These are phyloP conservation scores for Tenebrio molitor DNA, from an alignment of 1,140 invertebrate genomes.

Conservation along the genomic window DNA sequence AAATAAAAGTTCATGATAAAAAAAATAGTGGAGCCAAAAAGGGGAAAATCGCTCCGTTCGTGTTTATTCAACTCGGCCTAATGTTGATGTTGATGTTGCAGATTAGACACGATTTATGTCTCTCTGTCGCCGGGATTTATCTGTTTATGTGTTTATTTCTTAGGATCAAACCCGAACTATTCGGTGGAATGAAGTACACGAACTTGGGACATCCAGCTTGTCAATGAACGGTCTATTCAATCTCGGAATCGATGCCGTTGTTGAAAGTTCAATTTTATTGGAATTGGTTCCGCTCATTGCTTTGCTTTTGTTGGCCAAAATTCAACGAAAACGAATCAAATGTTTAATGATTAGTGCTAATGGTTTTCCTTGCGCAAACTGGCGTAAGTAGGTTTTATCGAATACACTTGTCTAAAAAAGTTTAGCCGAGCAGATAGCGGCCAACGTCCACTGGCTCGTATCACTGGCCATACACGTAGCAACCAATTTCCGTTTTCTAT, in stretches of 20 bases:
- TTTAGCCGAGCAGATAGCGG: slow-evolving; percentile 46
- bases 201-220: background rate
- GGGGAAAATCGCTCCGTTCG: background rate
- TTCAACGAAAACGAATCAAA: slow-evolving; percentile 18
- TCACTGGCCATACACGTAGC: slow-evolving; percentile 54
- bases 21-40: too few relatives aligned
- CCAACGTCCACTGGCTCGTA: slow-evolving; percentile 51
- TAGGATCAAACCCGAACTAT: background rate
- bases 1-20: background rate
- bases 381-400: slow-evolving; percentile 34
- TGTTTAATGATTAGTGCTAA: slow-evolving; percentile 46
- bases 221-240: slow-evolving; percentile 12
- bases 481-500: slow-evolving; percentile 55
- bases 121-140: slow-evolving; percentile 8
- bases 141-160: slow-evolving; percentile 39
- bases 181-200: slow-evolving; percentile 11
- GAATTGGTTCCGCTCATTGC: slow-evolving; percentile 27
- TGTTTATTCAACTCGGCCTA: background rate
- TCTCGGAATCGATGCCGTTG: background rate
- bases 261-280: slow-evolving; percentile 21
- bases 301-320: slow-evolving; percentile 11
- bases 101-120: slow-evolving; percentile 14
- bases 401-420: slow-evolving; percentile 43
- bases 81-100: slow-evolving; percentile 12
- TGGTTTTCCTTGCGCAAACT: slow-evolving; percentile 34